Conservation (phyloP, 2,797 vertebrate species). For the Sphenopsis melanotis region DNA sequence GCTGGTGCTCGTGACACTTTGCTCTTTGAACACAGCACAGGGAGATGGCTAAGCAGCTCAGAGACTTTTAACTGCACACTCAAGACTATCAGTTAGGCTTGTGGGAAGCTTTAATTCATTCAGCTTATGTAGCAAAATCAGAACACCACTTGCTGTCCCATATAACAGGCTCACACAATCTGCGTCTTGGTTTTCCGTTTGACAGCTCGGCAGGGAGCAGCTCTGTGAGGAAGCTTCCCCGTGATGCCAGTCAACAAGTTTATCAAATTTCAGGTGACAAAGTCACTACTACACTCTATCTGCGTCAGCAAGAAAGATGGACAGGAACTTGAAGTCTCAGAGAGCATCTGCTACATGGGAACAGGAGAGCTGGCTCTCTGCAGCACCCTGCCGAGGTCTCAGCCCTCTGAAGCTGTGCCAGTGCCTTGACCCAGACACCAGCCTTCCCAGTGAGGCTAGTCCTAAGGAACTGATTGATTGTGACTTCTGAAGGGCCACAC, state of each 20-base stretch:
- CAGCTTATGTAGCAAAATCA: background rate
- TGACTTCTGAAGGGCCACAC: background rate
- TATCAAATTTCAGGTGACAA: constrained; percentile 23
- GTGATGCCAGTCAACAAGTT: background rate
- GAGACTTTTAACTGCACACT: constrained; percentile 29
- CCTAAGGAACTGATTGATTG: background rate
- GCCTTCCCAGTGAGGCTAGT: background rate
- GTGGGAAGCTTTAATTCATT: constrained; percentile 1
- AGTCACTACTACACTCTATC: background rate
- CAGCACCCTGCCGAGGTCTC: background rate
- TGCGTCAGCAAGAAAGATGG: constrained; percentile 3
- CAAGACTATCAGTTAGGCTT: background rate
- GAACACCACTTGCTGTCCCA: background rate
- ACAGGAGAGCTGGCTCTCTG: background rate
- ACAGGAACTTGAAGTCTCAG: background rate
- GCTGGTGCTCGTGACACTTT: constrained; percentile 31
- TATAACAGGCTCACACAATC: background rate
- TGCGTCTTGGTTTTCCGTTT: background rate
- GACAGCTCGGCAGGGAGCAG: background rate
- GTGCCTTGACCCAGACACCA: background rate
- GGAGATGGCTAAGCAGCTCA: constrained; percentile 32
- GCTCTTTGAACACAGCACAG: constrained; percentile 53
- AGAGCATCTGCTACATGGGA: constrained; percentile 12
- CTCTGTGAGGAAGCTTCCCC: background rate
- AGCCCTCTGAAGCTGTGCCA: background rate